Percentiles rank a stretch among this genome's conserved stretches.
Conservation (phyloP, 2,888 invertebrate genomes). For the Coremacera marginata region DNA sequence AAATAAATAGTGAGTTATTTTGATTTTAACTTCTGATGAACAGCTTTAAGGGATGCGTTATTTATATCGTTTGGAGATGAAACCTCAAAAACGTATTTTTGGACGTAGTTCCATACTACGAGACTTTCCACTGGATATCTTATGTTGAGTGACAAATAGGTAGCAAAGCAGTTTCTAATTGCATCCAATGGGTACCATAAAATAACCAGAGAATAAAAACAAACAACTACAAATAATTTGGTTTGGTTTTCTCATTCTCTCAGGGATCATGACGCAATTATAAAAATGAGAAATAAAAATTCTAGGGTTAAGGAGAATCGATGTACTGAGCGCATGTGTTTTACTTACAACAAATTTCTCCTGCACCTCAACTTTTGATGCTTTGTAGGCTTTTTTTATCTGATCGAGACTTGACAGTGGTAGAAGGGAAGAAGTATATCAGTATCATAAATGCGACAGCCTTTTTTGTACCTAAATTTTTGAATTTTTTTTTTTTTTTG, state of each 20-base stretch:
- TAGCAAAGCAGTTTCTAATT: slow-evolving; percentile 10
- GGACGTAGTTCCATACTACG: slow-evolving; percentile 26
- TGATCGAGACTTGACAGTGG: background rate
- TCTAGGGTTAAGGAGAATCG: too few relatives aligned
- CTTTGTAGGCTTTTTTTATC: slow-evolving; percentile 14
- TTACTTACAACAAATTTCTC: slow-evolving; percentile 35
- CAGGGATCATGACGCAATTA: too few relatives aligned
- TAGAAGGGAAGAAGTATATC: slow-evolving; percentile 36
- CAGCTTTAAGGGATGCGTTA: slow-evolving; percentile 12
- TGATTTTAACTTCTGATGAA: slow-evolving; percentile 8
- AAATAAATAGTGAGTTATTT: too few relatives aligned
- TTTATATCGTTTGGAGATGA: slow-evolving; percentile 6
- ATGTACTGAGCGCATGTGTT: too few relatives aligned
- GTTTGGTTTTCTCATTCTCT: too few relatives aligned
- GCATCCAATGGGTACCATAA: slow-evolving; percentile 4
- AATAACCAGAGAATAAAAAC: too few relatives aligned
- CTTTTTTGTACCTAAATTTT: slow-evolving; percentile 18
- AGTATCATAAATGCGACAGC: slow-evolving; percentile 23
- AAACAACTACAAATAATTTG: too few relatives aligned
- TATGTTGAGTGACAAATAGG: slow-evolving; percentile 16
- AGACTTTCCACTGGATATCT: slow-evolving; percentile 16
- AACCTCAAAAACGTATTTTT: slow-evolving; percentile 22
- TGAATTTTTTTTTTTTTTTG: too few relatives aligned
- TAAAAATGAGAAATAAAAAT: too few relatives aligned
- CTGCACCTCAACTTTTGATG: slow-evolving; percentile 30